Conservation (phyloP, 2,113 vertebrate genomes). For the Nestor notabilis region DNA sequence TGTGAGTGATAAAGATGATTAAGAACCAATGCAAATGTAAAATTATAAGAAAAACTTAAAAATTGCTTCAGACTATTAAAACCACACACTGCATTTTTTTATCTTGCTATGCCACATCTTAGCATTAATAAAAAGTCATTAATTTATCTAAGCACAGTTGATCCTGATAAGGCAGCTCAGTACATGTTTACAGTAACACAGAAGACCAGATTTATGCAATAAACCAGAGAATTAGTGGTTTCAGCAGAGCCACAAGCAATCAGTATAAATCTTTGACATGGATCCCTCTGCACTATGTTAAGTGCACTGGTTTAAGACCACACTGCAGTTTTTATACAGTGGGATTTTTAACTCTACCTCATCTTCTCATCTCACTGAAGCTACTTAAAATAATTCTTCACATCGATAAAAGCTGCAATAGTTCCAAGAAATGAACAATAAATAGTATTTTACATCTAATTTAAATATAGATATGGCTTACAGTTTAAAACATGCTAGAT, state of each 20-base stretch:
- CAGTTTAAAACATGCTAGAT: not conserved
- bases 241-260: slow-evolving; percentile 26
- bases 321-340: not conserved
- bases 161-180: slow-evolving; percentile 61
- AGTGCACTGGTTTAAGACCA: slow-evolving; percentile 22
- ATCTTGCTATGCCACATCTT: slow-evolving; percentile 27
- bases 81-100: not conserved
- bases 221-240: slow-evolving; percentile 37
- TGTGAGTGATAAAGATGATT: slow-evolving; percentile 34
- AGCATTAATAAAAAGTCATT: slow-evolving; percentile 46
- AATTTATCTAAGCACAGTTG: slow-evolving; percentile 70
- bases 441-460: not conserved
- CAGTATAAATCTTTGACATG: slow-evolving; percentile 11
- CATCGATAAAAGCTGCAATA: not conserved
- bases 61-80: slow-evolving; percentile 19
- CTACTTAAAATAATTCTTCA: slow-evolving; percentile 34
- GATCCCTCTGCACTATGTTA: slow-evolving; percentile 10
- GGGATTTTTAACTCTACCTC: not conserved
- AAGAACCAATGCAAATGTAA: slow-evolving; percentile 35
- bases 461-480: not conserved
- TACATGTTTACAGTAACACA: slow-evolving; percentile 35
- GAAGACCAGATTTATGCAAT: slow-evolving; percentile 57
- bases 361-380: not conserved
- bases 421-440: not conserved
- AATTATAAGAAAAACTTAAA: slow-evolving; percentile 30